phyloP scores from a whole-genome alignment of 2,797 vertebrate genomes.

The Labeo calbasu region DNA sequence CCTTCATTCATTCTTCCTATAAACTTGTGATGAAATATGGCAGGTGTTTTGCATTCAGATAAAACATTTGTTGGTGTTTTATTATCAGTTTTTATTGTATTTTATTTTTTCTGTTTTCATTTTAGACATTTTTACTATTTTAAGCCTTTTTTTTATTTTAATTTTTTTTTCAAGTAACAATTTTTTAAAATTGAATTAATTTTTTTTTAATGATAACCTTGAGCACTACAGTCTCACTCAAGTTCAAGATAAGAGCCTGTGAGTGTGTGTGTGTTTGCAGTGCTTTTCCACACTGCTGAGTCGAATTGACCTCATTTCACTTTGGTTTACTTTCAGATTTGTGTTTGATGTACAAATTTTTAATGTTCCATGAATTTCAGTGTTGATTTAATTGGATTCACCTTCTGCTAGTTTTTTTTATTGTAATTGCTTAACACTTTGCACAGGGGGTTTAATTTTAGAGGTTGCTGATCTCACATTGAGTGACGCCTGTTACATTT shows the following conservation, averaged over 20 bases:
- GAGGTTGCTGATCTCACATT: neutral
- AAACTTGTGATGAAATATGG: neutral
- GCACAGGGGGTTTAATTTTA: neutral
- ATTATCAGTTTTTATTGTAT: too few species aligned
- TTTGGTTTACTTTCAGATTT: constrained; percentile 26
- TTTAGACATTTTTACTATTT: too few species aligned
- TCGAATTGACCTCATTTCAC: constrained; percentile 1
- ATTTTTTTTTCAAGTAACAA: too few species aligned
- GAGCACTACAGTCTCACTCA: neutral
- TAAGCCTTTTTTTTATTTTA: too few species aligned
- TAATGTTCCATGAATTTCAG: neutral
- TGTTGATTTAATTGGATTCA: neutral
- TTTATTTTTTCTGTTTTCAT: too few species aligned
- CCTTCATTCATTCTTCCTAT: neutral
- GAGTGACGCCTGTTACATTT: neutral
- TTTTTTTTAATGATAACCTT: neutral
- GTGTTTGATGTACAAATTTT: constrained; percentile 4
- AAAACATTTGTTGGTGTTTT: too few species aligned
- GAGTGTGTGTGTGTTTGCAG: neutral
- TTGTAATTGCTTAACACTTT: neutral
- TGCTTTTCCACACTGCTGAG: neutral
- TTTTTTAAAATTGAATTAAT: too few species aligned
- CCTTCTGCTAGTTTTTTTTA: neutral
- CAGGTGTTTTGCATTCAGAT: neutral
- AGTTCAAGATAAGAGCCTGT: neutral